These are phyloP conservation scores for Lissocephala sabroskyi DNA, from an alignment of 2,888 invertebrate genomes.

Conservation along the genomic window DNA sequence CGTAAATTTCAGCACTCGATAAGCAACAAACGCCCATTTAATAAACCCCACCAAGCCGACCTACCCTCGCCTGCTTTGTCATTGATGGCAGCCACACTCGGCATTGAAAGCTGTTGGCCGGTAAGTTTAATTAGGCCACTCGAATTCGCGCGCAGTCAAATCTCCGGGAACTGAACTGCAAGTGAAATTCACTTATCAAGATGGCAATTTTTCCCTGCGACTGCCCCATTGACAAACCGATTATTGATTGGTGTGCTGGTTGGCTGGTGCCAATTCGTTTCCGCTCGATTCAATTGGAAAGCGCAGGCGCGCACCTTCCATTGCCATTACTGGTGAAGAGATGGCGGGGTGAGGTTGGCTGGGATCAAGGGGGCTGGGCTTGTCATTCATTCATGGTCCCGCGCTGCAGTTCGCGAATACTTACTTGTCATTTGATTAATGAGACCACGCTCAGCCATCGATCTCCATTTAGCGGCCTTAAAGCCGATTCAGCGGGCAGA, in stretches of 20 bases:
- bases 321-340: conserved; percentile 13
- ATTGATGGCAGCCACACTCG: not conserved
- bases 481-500: conserved; percentile 4
- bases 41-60: not conserved
- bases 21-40: conserved; percentile 28
- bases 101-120: not conserved
- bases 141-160: conserved; percentile 4
- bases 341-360: conserved; percentile 7
- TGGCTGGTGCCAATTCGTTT: conserved; percentile 25
- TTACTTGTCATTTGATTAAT: conserved; percentile 69
- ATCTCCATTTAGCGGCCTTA: conserved; percentile 67
- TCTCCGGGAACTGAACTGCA: conserved; percentile 9
- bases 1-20: conserved; percentile 13
- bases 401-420: conserved; percentile 15
- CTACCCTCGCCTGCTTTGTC: not conserved
- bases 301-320: conserved; percentile 41
- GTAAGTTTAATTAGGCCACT: conserved; percentile 28
- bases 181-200: conserved; percentile 43
- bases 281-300: conserved; percentile 59
- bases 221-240: conserved; percentile 20
- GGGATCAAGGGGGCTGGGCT: not conserved
- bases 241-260: conserved; percentile 44
- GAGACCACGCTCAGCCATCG: conserved; percentile 69
- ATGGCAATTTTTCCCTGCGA: conserved; percentile 17
- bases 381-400: conserved; percentile 2